These are phyloP conservation scores for Neoaliturus tenellus DNA, from an alignment of 2,888 invertebrate genomes.

Conservation along the genomic window DNA sequence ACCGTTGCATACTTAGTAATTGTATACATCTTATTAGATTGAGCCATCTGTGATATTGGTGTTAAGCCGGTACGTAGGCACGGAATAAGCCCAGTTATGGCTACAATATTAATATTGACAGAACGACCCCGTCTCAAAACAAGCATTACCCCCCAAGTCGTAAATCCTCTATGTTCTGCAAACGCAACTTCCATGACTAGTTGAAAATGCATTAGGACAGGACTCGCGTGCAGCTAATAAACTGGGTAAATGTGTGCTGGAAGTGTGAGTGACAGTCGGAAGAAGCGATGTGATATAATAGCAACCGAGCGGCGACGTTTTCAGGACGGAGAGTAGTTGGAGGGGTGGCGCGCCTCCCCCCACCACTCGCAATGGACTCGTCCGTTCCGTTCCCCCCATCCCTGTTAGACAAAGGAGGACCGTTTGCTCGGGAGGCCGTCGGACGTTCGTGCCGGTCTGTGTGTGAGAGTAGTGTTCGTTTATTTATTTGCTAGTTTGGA, in stretches of 20 bases:
- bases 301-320: slow-evolving; percentile 26
- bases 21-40: too few species aligned
- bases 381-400: slow-evolving; percentile 44
- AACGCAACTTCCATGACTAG: too few species aligned
- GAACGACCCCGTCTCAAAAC: too few species aligned
- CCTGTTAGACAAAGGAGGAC: slow-evolving; percentile 56
- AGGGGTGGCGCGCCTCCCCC: slow-evolving; percentile 46
- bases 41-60: too few species aligned
- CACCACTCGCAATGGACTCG: slow-evolving; percentile 52
- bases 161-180: too few species aligned
- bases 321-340: slow-evolving; percentile 28
- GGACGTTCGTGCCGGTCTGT: slow-evolving; percentile 10
- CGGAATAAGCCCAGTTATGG: too few species aligned
- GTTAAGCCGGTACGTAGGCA: too few species aligned
- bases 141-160: too few species aligned
- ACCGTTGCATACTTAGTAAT: too few species aligned
- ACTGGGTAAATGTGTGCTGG: neutral
- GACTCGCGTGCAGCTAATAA: neutral
- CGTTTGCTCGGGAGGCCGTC: slow-evolving; percentile 16
- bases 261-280: neutral
- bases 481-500: slow-evolving; percentile 26
- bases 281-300: slow-evolving; percentile 13
- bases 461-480: slow-evolving; percentile 41
- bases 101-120: too few species aligned
- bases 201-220: too few species aligned